Conservation (phyloP, 2,797 vertebrate species). For the Adrianichthys oophorus region DNA sequence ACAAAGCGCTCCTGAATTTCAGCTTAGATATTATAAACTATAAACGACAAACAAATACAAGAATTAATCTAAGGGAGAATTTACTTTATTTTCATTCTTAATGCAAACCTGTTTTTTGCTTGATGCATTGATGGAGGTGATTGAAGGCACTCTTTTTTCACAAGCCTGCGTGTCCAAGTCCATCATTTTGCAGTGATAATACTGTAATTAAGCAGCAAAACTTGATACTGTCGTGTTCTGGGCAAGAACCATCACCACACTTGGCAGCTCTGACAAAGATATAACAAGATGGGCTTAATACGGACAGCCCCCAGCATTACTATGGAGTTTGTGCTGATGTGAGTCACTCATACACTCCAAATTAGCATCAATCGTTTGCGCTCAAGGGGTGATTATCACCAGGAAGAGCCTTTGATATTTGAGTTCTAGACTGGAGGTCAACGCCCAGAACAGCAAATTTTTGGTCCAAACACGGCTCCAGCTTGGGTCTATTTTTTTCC, state of each 20-base stretch:
- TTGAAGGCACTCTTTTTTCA: neutral
- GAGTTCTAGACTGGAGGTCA: slow-evolving; percentile 29
- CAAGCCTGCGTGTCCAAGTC: neutral
- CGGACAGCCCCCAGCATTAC: slow-evolving; percentile 13
- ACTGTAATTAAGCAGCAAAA: neutral
- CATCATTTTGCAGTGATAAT: neutral
- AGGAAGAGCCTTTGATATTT: slow-evolving; percentile 35
- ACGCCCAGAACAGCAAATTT: slow-evolving; percentile 4
- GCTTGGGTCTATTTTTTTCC: neutral
- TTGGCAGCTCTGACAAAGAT: slow-evolving; percentile 14
- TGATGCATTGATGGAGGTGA: neutral
- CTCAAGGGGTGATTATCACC: slow-evolving; percentile 40
- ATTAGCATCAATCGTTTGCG: slow-evolving; percentile 10
- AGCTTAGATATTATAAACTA: too few relatives aligned
- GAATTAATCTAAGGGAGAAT: too few relatives aligned
- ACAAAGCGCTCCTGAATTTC: too few relatives aligned
- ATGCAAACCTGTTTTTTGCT: too few relatives aligned
- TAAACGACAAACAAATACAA: too few relatives aligned
- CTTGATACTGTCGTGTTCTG: neutral
- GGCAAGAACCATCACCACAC: neutral
- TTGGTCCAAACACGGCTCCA: slow-evolving; percentile 1
- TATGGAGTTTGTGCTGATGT: slow-evolving; percentile 13
- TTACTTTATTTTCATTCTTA: too few relatives aligned
- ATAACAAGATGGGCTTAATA: slow-evolving; percentile 16
- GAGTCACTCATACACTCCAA: slow-evolving; percentile 40